Evolutionary conservation across 1,140 invertebrate genomes (phyloP), one percentile per base, ranked within the genome.

Genomic region (Caerostris darwini): DNA sequence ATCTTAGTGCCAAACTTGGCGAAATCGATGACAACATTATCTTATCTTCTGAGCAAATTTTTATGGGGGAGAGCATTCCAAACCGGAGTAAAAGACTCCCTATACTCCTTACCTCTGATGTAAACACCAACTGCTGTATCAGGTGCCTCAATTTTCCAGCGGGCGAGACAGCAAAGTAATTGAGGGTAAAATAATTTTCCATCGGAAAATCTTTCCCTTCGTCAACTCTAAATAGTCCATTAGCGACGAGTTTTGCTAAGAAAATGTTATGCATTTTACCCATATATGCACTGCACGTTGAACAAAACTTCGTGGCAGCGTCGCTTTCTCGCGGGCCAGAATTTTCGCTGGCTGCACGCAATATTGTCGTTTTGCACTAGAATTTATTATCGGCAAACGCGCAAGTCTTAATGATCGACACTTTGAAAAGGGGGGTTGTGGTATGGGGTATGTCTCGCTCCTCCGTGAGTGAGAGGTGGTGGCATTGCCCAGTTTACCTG

Each of bases 201-300:
- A 64, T 67, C 86, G 53, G 19, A 17, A 85, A 50, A 53, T 67
- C 19, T n/a, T 88, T 64, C 57, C 69, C 34, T 57, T 19, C 19
- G 53, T 54, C 71, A 77, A 77, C 64, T 56, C 53, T 57, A 77
- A 69, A 90, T 64, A 10, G 57, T 87, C 85, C 85, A 87, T 87
- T 87, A 87, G 85, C 59, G 50, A 64, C 85, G 8, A 34, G 34
- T 34, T 56, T 57, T 34, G 57, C 58, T 87, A 64, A 87, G 64
- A 87, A 87, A 87, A 87, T 59, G 85, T 87, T 77, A 77, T 53
- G 71, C 71, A 77, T 77, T 77, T 58, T 34, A 57, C 82, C 82
- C 82, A 85, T 58, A 58, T 58, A 57, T 58, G n/a, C 5, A 57
- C 54, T 57, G 7, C 54, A 85, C 34, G 34, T 58, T 19, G 54